Base-by-base conservation (phyloP, 2,113 vertebrate species). In the Pardalotus punctatus region DNA sequence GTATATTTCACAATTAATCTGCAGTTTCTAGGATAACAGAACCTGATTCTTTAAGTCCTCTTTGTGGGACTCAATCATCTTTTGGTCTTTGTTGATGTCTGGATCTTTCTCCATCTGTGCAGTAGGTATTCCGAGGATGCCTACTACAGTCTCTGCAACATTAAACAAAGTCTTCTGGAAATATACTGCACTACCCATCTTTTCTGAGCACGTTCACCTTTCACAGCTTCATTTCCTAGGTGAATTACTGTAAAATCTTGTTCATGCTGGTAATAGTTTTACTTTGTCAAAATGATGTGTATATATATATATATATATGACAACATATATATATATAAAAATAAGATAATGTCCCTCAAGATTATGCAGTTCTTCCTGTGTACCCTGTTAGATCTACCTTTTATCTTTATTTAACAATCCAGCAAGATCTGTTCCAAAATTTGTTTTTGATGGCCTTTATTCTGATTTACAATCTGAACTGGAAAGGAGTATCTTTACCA, bases 111-210 rank as follows among this genome's bases (percentile, higher is more conserved):
- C 19, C 19, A 35, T 24, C 36, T 81, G 9, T 43, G 45, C 12
- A 61, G 24, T 17, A 81, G 19, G 2, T 21, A 48, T 25, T 78
- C 29, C 29, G 58, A 73, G 72, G 28, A 51, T 42, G 6, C 6
- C 8, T 56, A 8, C 12, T 60, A 31, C 18, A 38, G 4, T n/a
- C 14, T 29, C 36, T 73, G 45, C 4, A 31, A 19, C 51, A 48
- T 27, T 62, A 54, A 48, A 43, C 9, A 24, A 2, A 38, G 58
- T 82, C 25, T 66, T 7, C 18, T 47, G 23, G 14, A 16, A 56
- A 43, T 38, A 22, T 47, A 36, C 12, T 48, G 16, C 3, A 0
- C 0, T 0, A 33, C 31, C 16, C 4, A 35, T 56, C 31, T 66
- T 92, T 66, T 79, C 43, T 74, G 14, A 42, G 45, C 18, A 53